phyloP scores from a whole-genome alignment of 2,797 vertebrate species.

The Tapera naevia region DNA sequence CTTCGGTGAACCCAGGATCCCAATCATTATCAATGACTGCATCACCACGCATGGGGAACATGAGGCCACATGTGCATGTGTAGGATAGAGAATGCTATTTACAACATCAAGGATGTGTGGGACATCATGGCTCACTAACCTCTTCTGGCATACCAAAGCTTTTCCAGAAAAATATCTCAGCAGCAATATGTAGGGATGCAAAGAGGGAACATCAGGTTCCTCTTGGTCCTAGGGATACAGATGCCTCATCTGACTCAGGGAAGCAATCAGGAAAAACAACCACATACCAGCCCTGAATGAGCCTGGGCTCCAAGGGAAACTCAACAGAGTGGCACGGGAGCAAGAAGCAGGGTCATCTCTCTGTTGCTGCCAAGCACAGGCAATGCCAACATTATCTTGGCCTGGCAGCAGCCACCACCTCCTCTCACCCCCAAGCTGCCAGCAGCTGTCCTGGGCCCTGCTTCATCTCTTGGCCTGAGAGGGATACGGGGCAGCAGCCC shows the following conservation, averaged over 20 bases:
- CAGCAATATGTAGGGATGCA: background rate
- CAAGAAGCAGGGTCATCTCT: background rate
- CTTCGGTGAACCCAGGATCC: background rate
- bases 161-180: background rate
- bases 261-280: background rate
- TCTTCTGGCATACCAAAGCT: background rate
- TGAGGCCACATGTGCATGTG: accelerated
- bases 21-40: background rate
- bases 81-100: background rate
- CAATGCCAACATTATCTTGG: background rate
- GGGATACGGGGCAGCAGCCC: background rate
- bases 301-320: slow-evolving; percentile 6
- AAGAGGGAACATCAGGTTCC: background rate
- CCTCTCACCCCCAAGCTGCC: background rate
- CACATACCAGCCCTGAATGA: background rate
- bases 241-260: background rate
- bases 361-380: background rate
- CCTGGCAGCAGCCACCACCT: background rate
- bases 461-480: background rate
- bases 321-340: background rate
- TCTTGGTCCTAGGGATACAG: background rate
- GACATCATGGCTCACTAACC: background rate
- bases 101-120: accelerated
- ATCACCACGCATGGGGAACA: background rate
- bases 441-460: background rate